Evolutionary conservation across 2,113 vertebrate species (phyloP).

Genomic region (Zapornia atra): DNA sequence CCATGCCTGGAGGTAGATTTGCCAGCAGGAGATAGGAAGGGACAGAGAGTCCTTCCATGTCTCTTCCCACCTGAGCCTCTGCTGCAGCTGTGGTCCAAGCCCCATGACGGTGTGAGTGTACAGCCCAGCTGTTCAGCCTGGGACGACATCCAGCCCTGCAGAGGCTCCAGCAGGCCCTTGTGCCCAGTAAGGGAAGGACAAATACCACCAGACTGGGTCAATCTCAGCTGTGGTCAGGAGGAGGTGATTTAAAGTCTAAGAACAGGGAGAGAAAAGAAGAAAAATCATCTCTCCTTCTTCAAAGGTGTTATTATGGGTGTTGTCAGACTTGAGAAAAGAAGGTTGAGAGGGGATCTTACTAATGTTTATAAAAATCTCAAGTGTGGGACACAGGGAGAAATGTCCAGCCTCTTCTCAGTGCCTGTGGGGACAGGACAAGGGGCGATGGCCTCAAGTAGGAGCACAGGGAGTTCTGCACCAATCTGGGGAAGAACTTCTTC

Average conservation of each 20-base stretch:
- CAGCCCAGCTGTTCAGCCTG: neutral
- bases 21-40: rapidly evolving
- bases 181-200: neutral
- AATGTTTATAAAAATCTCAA: too few species aligned
- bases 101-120: rapidly evolving
- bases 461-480: too few species aligned
- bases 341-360: too few species aligned
- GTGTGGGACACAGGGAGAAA: too few species aligned
- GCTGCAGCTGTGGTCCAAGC: rapidly evolving
- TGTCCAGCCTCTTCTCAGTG: too few species aligned
- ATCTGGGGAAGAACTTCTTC: too few species aligned
- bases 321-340: neutral
- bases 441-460: too few species aligned
- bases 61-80: neutral
- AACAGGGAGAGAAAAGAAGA: neutral
- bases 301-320: neutral
- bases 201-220: neutral
- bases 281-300: neutral
- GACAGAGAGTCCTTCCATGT: neutral
- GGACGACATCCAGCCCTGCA: neutral
- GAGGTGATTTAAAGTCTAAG: neutral
- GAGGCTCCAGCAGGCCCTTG: neutral
- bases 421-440: too few species aligned
- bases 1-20: neutral
- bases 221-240: neutral